Evolutionary conservation across 1,140 invertebrate species (phyloP).

Genomic region (Nephila pilipes): DNA sequence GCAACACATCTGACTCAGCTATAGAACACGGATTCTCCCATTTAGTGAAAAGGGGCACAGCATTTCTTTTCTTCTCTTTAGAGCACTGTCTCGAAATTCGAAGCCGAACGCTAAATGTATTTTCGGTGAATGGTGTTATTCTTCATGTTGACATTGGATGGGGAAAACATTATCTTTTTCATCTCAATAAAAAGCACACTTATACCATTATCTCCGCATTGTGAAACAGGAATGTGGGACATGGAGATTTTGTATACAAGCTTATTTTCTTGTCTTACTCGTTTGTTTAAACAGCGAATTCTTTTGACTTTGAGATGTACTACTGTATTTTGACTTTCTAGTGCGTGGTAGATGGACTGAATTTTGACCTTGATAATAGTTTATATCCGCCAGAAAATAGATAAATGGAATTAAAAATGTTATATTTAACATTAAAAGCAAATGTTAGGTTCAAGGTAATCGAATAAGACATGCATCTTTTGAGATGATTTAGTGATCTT

Average conservation of each 20-base stretch:
- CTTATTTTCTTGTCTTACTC: background rate
- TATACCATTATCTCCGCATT: background rate
- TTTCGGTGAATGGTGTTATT: constrained; percentile 17
- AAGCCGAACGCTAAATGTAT: constrained; percentile 14
- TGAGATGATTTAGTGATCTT: no score
- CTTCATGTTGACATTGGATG: constrained; percentile 20
- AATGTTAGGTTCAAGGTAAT: no score
- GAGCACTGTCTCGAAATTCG: constrained; percentile 22
- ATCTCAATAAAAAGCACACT: constrained; percentile 1
- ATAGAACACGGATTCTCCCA: constrained; percentile 65
- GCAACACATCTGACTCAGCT: constrained; percentile 76
- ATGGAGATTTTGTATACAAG: background rate
- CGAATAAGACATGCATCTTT: no score
- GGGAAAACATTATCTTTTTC: constrained; percentile 16
- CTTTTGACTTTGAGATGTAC: background rate
- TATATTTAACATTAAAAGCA: no score
- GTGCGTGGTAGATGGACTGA: no score
- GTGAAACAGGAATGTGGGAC: background rate
- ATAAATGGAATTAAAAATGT: no score
- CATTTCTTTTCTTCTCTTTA: constrained; percentile 53
- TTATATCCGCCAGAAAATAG: no score
- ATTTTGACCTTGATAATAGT: no score
- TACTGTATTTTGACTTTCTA: no score
- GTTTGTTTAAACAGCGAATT: background rate
- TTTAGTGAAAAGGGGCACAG: constrained; percentile 48